Base-by-base conservation (phyloP, 2,888 invertebrate species). In the Deilephila elpenor region DNA sequence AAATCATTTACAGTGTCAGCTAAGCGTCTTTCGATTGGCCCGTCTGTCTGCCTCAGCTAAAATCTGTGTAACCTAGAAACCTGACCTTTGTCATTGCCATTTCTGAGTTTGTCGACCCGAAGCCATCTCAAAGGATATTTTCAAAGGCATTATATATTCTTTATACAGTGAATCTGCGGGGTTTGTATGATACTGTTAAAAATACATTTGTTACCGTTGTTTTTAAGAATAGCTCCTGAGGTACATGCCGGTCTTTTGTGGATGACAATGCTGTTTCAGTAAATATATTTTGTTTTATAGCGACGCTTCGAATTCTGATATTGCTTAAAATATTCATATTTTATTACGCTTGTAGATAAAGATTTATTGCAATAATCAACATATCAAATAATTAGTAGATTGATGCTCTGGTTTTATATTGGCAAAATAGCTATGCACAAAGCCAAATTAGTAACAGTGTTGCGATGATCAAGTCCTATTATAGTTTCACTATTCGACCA, bases 21-120 rank as follows among this genome's bases (percentile, higher is more conserved):
- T 67, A 51, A 67, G 51, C 67, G 51, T 51, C 44, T 67, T 67
- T 67, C 44, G 25, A 67, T 51, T 51, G 44, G 67, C 17, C 51
- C 5, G 25, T 67, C 67, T 67, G 67, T 67, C 56, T 44, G 44
- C 5, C 51, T 44, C 67, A 67, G 51, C 25, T 67, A 51, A 51
- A 67, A 51, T 67, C 51, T 44, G 44, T 51, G 67, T 25, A 51
- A 67, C 67, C 51, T 67, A 67, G 67, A 67, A 67, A 51, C 44
- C 51, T 67, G 67, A 67, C 67, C 67, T 67, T 67, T 51, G 67
- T 67, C 67, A 67, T 51, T 67, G 44, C 67, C 67, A 67, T 51
- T 67, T 44, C 25, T 29, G 67, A 67, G 67, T 67, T 51, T 51
- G 67, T 67, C 25, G 67, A 67, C 67, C 67, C 17, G 67, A 51